Conservation (phyloP, 2,797 vertebrate species). For the Darevskia mixta region DNA sequence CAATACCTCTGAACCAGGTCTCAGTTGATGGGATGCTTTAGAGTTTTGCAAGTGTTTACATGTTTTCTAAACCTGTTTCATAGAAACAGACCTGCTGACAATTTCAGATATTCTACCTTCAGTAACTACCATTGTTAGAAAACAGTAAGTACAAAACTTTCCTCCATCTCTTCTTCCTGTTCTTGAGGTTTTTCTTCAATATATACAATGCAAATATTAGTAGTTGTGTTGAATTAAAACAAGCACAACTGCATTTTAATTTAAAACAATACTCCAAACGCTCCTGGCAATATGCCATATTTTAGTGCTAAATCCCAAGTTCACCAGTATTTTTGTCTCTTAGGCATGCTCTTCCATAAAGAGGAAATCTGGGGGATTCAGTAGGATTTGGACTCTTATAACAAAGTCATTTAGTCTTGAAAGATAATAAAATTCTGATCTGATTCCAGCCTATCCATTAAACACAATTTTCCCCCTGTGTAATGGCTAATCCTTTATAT, state of each 20-base stretch:
- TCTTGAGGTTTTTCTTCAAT: not conserved
- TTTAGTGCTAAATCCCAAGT: not conserved
- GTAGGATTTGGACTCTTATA: not conserved
- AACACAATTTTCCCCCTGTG: not conserved
- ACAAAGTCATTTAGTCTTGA: not conserved
- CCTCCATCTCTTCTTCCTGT: not conserved
- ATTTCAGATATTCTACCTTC: not conserved
- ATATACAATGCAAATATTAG: not conserved
- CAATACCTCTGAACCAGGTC: too few relatives aligned
- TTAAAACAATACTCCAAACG: not conserved
- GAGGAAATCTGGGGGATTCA: conserved; percentile 3
- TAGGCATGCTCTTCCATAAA: not conserved
- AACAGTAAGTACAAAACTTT: accelerated
- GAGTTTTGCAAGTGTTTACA: not conserved
- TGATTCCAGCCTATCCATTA: not conserved
- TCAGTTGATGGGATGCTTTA: not conserved
- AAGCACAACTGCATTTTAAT: not conserved
- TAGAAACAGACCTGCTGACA: not conserved
- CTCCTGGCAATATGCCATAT: conserved; percentile 9
- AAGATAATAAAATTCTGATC: not conserved
- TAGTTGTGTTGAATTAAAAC: not conserved
- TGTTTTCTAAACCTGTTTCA: not conserved
- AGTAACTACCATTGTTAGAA: accelerated
- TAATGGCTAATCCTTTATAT: not conserved
- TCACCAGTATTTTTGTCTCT: not conserved